These are phyloP conservation scores for Gambusia holbrooki DNA, from an alignment of 2,113 vertebrate species.

Conservation along the genomic window DNA sequence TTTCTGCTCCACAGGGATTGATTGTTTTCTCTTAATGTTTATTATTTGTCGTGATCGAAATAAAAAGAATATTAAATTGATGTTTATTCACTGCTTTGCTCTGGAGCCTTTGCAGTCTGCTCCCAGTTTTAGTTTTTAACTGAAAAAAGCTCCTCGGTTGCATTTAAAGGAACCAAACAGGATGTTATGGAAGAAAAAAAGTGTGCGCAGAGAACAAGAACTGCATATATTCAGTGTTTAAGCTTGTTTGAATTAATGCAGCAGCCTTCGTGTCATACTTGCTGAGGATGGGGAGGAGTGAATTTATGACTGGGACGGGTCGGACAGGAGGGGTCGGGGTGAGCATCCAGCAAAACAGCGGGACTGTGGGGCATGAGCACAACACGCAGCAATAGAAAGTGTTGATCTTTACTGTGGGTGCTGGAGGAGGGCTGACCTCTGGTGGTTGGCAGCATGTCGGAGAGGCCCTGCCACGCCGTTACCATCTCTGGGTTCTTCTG, in stretches of 20 bases:
- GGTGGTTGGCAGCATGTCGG: slow-evolving; percentile 96
- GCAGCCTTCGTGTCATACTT: neutral
- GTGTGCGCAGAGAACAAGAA: neutral
- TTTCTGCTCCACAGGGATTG: too few species aligned
- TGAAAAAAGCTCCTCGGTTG: neutral
- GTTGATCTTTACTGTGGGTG: slow-evolving; percentile 67
- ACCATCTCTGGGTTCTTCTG: slow-evolving; percentile 98
- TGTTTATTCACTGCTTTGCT: neutral
- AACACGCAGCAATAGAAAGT: slow-evolving; percentile 39
- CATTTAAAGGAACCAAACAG: neutral
- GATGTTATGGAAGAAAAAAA: neutral
- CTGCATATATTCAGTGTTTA: neutral
- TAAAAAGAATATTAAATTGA: too few species aligned
- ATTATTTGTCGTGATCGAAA: too few species aligned
- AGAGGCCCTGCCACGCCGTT: slow-evolving; percentile 98
- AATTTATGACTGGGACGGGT: slow-evolving; percentile 9
- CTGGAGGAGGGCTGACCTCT: slow-evolving; percentile 84
- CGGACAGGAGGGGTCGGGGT: neutral
- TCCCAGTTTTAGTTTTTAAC: neutral
- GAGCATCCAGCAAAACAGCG: neutral
- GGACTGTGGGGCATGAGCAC: neutral
- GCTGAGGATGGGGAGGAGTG: neutral
- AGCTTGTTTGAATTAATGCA: neutral
- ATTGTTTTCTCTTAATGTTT: too few species aligned
- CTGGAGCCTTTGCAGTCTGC: neutral